These are phyloP conservation scores for Cryptoblepharus egeriae DNA, from an alignment of 2,797 vertebrate genomes.

Conservation along the genomic window DNA sequence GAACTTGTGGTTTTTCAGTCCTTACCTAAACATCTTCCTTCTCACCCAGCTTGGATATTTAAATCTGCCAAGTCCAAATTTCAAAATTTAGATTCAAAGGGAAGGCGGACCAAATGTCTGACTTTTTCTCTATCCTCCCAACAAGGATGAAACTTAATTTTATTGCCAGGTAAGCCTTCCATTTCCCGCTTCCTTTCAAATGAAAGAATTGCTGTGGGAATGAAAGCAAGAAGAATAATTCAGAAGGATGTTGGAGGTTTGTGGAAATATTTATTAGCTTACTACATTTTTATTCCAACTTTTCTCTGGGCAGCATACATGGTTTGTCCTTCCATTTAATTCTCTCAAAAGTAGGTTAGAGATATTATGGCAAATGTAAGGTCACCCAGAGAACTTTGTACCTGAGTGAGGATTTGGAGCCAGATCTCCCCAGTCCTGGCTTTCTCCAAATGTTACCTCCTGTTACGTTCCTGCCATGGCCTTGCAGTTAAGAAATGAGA, in stretches of 20 bases:
- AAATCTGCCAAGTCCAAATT: neutral
- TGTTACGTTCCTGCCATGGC: neutral
- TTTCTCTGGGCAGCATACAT: too few relatives aligned
- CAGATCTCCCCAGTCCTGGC: too few relatives aligned
- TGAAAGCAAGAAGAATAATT: neutral
- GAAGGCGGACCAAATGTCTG: neutral
- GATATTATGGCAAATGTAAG: too few relatives aligned
- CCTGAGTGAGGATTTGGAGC: too few relatives aligned
- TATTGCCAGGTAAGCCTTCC: constrained; percentile 3
- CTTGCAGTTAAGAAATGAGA: neutral
- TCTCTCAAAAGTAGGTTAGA: too few relatives aligned
- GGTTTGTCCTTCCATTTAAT: too few relatives aligned
- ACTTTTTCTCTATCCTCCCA: neutral
- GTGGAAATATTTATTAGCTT: neutral
- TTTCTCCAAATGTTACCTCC: too few relatives aligned
- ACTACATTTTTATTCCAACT: too few relatives aligned
- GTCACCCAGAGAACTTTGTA: too few relatives aligned
- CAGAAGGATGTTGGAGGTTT: neutral
- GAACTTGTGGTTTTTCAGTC: neutral
- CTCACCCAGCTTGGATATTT: neutral
- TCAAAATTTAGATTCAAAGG: neutral
- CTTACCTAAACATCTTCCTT: neutral
- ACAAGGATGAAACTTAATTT: neutral
- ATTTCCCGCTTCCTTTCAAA: neutral
- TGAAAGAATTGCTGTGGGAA: neutral